Evolutionary conservation across 1,140 invertebrate species (phyloP), one percentile per base, ranked within the genome.

Genomic region (Heterodera schachtii): DNA sequence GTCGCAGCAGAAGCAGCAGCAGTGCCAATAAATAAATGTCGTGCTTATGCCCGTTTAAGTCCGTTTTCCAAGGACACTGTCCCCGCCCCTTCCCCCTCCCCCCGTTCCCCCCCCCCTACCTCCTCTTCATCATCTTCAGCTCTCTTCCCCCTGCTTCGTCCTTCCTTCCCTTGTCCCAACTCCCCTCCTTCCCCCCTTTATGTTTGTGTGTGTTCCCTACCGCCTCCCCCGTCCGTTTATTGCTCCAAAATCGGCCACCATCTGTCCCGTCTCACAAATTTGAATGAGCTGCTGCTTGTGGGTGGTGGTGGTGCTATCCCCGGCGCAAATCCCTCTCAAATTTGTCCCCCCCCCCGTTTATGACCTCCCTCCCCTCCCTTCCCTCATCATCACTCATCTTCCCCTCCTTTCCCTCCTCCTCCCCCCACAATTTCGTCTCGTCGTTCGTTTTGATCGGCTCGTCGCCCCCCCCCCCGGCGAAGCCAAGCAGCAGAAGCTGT

Each of bases 281-380:
- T 71, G 69, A 71, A 71, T 71, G 44, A 71, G 21, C 21, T 13
- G 31, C 31, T 5, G 57, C 16, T 60, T 11, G 16, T 60, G 9
- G 57, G 5, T 60, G 57, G 57, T 52, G 6, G 49, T 11, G 6
- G 57, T 19, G 31, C 31, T 31, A 31, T 16, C 19, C 44, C 69
- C 44, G 31, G 69, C 69, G 31, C 69, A 43, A 71, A 71, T 71
- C 69, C 69, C 69, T 46, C 69, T 46, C 21, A 46, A 71, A 71
- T 71, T 71, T 71, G 69, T 71, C 44, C 69, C 69, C 69, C 44
- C 69, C 67, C 16, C 67, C 7, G 67, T 71, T 71, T 71, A 71
- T 71, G 69, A 71, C 69, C 69, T 31, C 69, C 69, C 69, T n/a
- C 13, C 44, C 44, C 69, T 9, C 11, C 44, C 69, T 19, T 3